A percentile compares a stretch with the other conserved stretches of the same genome.
Conservation (phyloP, 2,797 vertebrate genomes). For the Sciurus carolinensis region DNA sequence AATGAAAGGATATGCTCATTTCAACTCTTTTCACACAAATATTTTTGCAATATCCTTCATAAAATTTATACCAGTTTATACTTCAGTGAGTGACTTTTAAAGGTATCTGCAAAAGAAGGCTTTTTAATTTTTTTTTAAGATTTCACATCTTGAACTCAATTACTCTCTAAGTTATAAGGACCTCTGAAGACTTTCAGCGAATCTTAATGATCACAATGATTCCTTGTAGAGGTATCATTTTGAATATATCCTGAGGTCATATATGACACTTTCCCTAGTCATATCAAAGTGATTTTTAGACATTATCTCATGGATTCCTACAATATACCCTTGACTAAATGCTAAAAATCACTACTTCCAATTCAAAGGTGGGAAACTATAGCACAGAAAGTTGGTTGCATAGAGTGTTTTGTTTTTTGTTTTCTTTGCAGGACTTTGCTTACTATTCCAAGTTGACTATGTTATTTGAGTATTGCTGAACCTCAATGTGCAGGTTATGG, state of each 20-base stretch:
- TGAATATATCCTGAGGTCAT: slow-evolving; percentile 7
- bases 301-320: neutral
- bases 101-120: slow-evolving; percentile 35
- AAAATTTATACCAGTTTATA: slow-evolving; percentile 8
- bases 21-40: neutral
- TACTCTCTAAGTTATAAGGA: slow-evolving; percentile 23
- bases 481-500: neutral
- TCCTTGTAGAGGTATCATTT: slow-evolving; percentile 16
- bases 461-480: slow-evolving; percentile 25
- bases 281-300: slow-evolving; percentile 16
- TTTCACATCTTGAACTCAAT: neutral
- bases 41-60: neutral
- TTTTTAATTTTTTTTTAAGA: slow-evolving; percentile 14
- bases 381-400: neutral
- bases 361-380: slow-evolving; percentile 44
- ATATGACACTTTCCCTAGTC: neutral
- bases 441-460: neutral
- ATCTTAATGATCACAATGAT: neutral
- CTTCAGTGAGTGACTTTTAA: slow-evolving; percentile 20
- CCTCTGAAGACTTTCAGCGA: neutral
- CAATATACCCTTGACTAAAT: neutral
- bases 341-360: neutral
- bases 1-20: neutral
- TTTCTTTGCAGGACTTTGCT: neutral
- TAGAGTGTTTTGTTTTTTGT: neutral